Conservation (phyloP, 30 jellyfish, hydroid and myxozoan species). For the Hydractinia echinata region DNA sequence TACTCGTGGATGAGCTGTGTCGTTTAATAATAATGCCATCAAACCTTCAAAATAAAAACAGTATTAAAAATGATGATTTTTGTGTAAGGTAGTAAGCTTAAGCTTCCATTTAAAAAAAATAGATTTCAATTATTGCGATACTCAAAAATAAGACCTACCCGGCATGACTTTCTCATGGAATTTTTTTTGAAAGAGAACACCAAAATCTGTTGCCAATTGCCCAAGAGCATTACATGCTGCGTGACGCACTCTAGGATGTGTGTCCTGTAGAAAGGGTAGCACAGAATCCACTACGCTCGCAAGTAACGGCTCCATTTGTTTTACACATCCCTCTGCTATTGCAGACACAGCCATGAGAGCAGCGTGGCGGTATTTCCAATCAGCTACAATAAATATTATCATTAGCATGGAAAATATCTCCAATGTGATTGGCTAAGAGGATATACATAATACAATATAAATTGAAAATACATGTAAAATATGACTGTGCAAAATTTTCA, state of each 20-base stretch:
- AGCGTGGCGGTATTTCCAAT: conserved; percentile 97
- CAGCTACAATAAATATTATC: conserved; percentile 43
- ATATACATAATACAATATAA: background rate
- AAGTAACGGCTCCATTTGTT: conserved; percentile 95
- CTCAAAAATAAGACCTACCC: conserved; percentile 10
- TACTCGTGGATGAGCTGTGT: conserved; percentile 89
- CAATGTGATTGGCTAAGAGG: background rate
- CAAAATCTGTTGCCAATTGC: conserved; percentile 97
- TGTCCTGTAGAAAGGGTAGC: conserved; percentile 62
- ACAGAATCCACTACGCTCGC: conserved; percentile 83
- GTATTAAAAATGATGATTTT: background rate
- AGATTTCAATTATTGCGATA: background rate
- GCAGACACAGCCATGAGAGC: conserved; percentile 99
- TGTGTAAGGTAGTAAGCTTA: background rate
- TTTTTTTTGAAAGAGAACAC: conserved; percentile 65
- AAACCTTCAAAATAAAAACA: conserved; percentile 62
- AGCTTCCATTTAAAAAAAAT: no score
- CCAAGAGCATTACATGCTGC: conserved; percentile 99
- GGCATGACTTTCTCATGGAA: conserved; percentile 86
- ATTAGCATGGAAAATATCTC: background rate
- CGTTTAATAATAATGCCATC: conserved; percentile 61
- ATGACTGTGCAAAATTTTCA: no score
- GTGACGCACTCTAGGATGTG: conserved; percentile 97
- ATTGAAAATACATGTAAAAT: background rate
- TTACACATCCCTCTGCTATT: conserved; percentile 95